phyloP scores from a whole-genome alignment of 1,140 invertebrate species.

The Muscidifurax raptorellus region DNA sequence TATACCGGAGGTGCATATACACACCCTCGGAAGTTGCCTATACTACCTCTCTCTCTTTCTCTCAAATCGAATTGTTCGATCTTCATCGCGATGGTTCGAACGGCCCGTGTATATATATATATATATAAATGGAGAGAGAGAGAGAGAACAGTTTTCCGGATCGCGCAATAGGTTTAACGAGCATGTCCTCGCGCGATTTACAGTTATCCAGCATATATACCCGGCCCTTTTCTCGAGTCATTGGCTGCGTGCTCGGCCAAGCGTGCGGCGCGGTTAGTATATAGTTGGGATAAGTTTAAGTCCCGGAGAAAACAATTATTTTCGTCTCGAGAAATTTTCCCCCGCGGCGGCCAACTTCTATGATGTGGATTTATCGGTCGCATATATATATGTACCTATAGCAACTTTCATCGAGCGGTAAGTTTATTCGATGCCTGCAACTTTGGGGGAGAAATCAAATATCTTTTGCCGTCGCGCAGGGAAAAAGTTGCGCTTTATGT shows the following conservation, averaged over 20 bases:
- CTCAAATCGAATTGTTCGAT: slow-evolving; percentile 20
- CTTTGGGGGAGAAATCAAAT: not conserved
- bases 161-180: slow-evolving; percentile 50
- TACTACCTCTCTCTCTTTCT: not conserved
- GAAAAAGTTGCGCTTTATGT: not conserved
- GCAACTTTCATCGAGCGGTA: not conserved
- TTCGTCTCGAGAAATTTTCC: not conserved
- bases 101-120: not conserved
- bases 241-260: slow-evolving; percentile 20
- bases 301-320: slow-evolving; percentile 23
- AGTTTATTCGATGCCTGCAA: not conserved
- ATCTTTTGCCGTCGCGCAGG: not conserved
- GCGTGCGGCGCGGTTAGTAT: not conserved
- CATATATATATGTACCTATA: not conserved
- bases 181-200: slow-evolving; percentile 49
- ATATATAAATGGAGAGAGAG: no score
- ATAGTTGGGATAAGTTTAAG: slow-evolving; percentile 18
- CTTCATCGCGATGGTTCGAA: slow-evolving; percentile 13
- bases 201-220: slow-evolving; percentile 10
- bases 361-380: not conserved
- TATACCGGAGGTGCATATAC: not conserved
- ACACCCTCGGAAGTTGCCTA: not conserved
- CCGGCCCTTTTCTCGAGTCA: slow-evolving; percentile 17
- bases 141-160: slow-evolving; percentile 7
- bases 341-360: not conserved